These are phyloP conservation scores for Strigamia crassipes DNA, from an alignment of 2,888 invertebrate species.

Conservation along the genomic window DNA sequence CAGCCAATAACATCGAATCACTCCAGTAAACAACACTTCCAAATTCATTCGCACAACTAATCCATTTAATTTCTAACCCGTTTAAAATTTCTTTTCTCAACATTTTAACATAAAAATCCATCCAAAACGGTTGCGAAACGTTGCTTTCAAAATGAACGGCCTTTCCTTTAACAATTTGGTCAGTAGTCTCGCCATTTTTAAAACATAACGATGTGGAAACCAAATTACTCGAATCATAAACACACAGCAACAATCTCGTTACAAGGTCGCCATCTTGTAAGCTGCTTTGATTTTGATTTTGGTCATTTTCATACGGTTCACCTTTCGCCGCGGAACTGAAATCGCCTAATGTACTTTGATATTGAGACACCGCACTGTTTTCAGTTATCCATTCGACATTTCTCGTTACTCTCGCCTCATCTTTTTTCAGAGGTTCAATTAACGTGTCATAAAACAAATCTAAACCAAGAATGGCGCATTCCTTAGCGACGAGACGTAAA, in stretches of 20 bases:
- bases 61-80: neutral
- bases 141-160: neutral
- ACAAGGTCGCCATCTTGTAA: neutral
- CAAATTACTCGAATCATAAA: neutral
- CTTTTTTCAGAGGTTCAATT: neutral
- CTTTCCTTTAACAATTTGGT: neutral
- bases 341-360: neutral
- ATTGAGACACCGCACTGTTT: neutral
- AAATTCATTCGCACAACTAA: neutral
- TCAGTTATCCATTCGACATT: neutral
- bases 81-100: conserved; percentile 24
- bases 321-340: neutral
- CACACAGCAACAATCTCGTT: neutral
- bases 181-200: neutral
- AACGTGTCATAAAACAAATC: conserved; percentile 5
- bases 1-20: neutral
- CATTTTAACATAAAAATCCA: conserved; percentile 10
- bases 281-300: neutral
- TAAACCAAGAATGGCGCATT: neutral
- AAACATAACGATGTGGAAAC: neutral
- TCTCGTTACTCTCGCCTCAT: neutral
- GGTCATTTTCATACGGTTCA: neutral
- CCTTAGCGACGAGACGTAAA: neutral
- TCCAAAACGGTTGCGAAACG: conserved; percentile 15
- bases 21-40: neutral